Evolutionary conservation across 1,140 invertebrate genomes (phyloP).

Genomic region (Lasioglossum baleicum): DNA sequence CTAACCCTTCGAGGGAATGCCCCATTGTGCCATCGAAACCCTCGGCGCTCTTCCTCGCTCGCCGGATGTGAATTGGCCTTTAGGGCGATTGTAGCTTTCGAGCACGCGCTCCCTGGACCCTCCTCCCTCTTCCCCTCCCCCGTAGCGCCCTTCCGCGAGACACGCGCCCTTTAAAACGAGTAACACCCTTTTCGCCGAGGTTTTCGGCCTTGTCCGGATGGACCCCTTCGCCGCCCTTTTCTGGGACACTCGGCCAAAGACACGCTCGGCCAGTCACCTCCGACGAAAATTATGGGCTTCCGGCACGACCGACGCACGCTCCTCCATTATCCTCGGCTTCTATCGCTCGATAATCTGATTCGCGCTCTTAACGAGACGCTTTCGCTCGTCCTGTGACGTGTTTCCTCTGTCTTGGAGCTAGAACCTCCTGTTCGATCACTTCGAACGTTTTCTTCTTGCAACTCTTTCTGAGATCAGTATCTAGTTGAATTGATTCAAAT

Average conservation of each 20-base stretch:
- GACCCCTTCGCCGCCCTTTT: slow-evolving; percentile 3
- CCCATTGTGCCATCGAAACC: slow-evolving; percentile 61
- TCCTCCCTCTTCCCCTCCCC: background rate
- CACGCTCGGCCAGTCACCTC: slow-evolving; percentile 33
- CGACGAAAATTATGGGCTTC: slow-evolving; percentile 14
- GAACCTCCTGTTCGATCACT: too few species aligned
- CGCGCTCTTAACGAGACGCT: too few species aligned
- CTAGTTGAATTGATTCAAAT: too few species aligned
- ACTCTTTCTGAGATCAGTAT: too few species aligned
- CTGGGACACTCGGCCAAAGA: slow-evolving; percentile 38
- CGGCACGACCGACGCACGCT: background rate
- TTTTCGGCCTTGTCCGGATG: slow-evolving; percentile 17
- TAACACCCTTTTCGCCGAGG: slow-evolving; percentile 21
- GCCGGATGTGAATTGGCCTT: slow-evolving; percentile 57
- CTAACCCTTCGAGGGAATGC: slow-evolving; percentile 71
- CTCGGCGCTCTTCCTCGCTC: slow-evolving; percentile 18
- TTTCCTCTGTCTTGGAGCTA: too few species aligned
- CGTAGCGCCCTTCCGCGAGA: background rate
- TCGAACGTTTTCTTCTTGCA: too few species aligned
- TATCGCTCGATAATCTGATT: too few species aligned
- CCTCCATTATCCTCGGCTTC: background rate
- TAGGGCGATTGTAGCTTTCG: slow-evolving; percentile 40
- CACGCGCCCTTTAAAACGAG: slow-evolving; percentile 56
- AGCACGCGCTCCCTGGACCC: slow-evolving; percentile 26
- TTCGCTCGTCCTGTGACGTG: too few species aligned